Evolutionary conservation across 2,888 invertebrate species (phyloP).

Genomic region (Eueremaeus valkanovi): DNA sequence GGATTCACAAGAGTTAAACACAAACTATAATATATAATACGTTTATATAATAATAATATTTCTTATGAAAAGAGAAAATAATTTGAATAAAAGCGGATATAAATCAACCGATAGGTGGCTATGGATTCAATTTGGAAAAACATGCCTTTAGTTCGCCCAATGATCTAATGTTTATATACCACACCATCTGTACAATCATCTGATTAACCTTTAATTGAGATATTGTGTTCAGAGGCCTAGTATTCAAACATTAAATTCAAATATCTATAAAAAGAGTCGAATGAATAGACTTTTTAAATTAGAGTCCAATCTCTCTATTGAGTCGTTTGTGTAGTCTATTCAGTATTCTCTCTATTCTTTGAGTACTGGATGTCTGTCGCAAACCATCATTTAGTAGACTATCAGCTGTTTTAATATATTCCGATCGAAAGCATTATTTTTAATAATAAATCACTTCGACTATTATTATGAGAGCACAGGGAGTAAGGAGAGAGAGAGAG

Average conservation of each 20-base stretch:
- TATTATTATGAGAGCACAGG: background rate
- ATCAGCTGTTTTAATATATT: slow-evolving; percentile 13
- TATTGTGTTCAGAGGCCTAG: no score
- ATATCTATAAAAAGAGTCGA: no score
- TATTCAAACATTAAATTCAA: no score
- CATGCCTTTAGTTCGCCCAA: no score
- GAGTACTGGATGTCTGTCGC: background rate
- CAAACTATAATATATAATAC: background rate
- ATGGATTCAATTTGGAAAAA: background rate
- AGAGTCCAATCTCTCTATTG: no score
- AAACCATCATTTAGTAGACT: background rate
- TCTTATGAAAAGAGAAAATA: background rate
- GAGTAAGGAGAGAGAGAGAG: background rate
- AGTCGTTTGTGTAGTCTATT: no score
- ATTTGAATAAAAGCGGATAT: background rate
- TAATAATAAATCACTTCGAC: slow-evolving; percentile 7
- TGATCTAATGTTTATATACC: no score
- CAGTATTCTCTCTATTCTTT: background rate
- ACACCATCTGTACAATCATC: no score
- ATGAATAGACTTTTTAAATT: no score
- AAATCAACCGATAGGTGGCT: background rate
- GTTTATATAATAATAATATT: background rate
- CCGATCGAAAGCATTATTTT: background rate
- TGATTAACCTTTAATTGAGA: no score
- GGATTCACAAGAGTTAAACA: no score